phyloP scores from a whole-genome alignment of 2,113 vertebrate species.

The Heterotis niloticus region DNA sequence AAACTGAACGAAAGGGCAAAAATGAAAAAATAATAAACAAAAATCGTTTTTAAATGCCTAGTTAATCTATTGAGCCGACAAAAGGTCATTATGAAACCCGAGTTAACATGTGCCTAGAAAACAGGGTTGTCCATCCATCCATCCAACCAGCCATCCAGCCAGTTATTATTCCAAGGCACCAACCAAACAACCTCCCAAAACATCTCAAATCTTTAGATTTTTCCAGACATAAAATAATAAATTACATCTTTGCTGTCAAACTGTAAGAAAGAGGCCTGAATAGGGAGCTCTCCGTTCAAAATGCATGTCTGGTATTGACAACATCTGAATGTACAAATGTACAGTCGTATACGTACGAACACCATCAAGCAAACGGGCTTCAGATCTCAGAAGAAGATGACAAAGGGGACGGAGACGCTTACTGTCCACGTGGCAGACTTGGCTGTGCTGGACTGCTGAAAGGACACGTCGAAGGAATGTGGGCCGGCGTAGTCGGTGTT shows the following conservation, averaged over 20 bases:
- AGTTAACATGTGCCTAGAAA: too few relatives aligned
- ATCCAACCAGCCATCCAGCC: too few relatives aligned
- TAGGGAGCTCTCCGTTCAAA: neutral
- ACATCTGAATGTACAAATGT: neutral
- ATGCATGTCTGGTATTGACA: slow-evolving; percentile 6
- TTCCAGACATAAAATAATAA: too few relatives aligned
- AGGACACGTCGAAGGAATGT: slow-evolving; percentile 96
- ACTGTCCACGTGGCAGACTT: slow-evolving; percentile 99
- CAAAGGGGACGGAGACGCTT: slow-evolving; percentile 52
- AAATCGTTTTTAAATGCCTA: neutral
- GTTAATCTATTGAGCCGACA: too few relatives aligned
- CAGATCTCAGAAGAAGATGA: neutral
- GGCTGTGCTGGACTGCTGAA: slow-evolving; percentile 97
- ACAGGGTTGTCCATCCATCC: too few relatives aligned
- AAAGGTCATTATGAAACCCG: too few relatives aligned
- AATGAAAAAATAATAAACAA: neutral
- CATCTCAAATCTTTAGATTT: too few relatives aligned
- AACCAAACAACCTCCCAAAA: too few relatives aligned
- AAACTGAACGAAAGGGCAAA: neutral
- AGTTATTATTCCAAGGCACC: too few relatives aligned
- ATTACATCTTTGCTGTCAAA: neutral
- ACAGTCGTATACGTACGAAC: neutral
- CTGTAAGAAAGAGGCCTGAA: too few relatives aligned
- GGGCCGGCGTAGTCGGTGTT: slow-evolving; percentile 97
- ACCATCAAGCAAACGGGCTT: neutral